A percentile compares a stretch with the other conserved stretches of the same genome.
Conservation (phyloP, 2,888 invertebrate species). For the Dendrolimus houi region DNA sequence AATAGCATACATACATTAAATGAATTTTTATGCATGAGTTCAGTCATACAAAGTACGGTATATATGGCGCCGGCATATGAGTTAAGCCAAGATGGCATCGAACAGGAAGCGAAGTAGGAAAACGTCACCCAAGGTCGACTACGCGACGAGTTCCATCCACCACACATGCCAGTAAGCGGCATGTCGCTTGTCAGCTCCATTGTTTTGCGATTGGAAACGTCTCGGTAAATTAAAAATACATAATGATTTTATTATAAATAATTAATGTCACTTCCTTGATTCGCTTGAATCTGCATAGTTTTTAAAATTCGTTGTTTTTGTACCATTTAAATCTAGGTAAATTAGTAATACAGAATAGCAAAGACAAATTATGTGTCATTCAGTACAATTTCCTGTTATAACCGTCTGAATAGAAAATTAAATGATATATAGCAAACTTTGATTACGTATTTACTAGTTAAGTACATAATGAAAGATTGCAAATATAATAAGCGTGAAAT, state of each 20-base stretch:
- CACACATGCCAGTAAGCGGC: constrained; percentile 37
- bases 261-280: background rate
- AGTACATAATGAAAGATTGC: too few species aligned
- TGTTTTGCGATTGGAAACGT: constrained; percentile 52
- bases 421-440: too few species aligned
- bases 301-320: constrained; percentile 2
- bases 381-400: too few species aligned
- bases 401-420: too few species aligned
- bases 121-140: constrained; percentile 66
- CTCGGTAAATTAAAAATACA: constrained; percentile 27
- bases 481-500: too few species aligned
- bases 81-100: constrained; percentile 55
- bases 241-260: constrained; percentile 11
- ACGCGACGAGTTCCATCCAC: constrained; percentile 47
- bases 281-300: constrained; percentile 11
- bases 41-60: constrained; percentile 18
- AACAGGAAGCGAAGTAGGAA: constrained; percentile 72
- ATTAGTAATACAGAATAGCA: too few species aligned
- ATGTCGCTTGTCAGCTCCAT: constrained; percentile 40
- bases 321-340: too few species aligned
- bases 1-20: background rate
- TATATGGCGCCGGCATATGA: constrained; percentile 30
- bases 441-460: too few species aligned
- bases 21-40: constrained; percentile 1
- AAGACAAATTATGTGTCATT: too few species aligned